Conservation (phyloP, 2,113 vertebrate genomes). For the Dicrurus megarhynchus region DNA sequence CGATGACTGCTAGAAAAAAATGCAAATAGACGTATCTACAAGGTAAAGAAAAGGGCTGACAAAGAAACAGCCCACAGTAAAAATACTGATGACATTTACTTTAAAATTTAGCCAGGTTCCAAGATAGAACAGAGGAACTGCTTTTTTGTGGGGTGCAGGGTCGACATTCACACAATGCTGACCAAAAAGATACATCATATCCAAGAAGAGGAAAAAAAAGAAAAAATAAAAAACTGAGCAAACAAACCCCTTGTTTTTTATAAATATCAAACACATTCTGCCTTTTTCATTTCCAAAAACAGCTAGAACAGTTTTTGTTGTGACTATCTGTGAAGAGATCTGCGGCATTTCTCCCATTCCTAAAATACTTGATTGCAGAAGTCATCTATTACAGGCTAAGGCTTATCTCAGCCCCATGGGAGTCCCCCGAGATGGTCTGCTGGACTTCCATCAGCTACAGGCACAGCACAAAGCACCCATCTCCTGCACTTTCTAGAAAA, state of each 20-base stretch:
- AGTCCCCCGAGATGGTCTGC: background rate
- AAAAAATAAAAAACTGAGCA: rapidly evolving
- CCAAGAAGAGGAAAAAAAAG: rapidly evolving
- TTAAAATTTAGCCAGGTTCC: background rate
- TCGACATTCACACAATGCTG: background rate
- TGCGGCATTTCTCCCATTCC: background rate
- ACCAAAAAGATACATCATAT: background rate
- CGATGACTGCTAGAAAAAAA: background rate
- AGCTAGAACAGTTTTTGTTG: background rate
- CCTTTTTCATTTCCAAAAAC: background rate
- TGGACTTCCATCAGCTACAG: background rate
- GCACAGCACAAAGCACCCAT: background rate
- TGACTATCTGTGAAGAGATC: background rate
- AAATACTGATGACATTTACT: background rate
- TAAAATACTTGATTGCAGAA: background rate
- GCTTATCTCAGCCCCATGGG: background rate
- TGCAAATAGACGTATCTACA: background rate
- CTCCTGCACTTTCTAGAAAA: background rate
- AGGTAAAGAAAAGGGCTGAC: background rate
- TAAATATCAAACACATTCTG: background rate
- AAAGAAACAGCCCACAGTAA: background rate
- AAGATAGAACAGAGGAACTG: background rate
- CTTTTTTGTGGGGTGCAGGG: background rate
- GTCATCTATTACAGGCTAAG: background rate
- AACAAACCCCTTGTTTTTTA: background rate